Base-by-base conservation (phyloP, 2,113 vertebrate genomes). In the Centropus bengalensis region DNA sequence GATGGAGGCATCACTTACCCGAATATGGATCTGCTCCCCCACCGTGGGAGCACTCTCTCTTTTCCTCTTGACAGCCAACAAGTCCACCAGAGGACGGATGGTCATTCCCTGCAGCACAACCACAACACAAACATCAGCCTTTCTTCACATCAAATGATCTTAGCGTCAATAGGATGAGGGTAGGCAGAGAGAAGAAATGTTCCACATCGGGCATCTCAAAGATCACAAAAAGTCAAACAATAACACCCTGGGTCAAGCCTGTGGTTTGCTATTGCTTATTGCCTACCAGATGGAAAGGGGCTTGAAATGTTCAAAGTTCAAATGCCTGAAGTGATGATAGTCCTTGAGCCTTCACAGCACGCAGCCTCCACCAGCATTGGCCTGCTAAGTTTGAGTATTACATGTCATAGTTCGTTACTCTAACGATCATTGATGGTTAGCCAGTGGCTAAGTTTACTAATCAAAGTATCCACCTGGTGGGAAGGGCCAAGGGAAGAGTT, bases 1-100 rank as follows among this genome's bases (percentile, higher is more conserved):
- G 26, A 8, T 3, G 7, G 71, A 24, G 2, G 10, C 21, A 33
- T 63, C 45, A 82, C 97, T 98, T 94, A 98, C 98, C 97, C 98
- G 95, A 77, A 98, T 98, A 54, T 99, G 98, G 93, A 99, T 98
- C 97, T 98, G 98, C 87, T 98, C 98, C 40, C 98, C 98, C 82
- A 98, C 97, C 0, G 97, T 98, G 28, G 98, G 98, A 68, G 97
- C 91, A 24, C 95, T 97, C 91, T 98, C 98, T 96, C 98, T 98
- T 96, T 97, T 98, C 96, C 96, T 98, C 96, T 98, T 98, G 67
- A 98, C 98, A 82, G 98, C 97, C 93, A 99, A 33, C 55, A 99
- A 97, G 84, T 99, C 97, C 7, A 98, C 98, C 1, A 99, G 97
- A 73, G 98, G 98, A 38, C 97, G 97, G 54, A 98, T 98, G 62